Evolutionary conservation across 92 coral and sea anemone genomes (phyloP).

Genomic region (Phymanthus crucifer): DNA sequence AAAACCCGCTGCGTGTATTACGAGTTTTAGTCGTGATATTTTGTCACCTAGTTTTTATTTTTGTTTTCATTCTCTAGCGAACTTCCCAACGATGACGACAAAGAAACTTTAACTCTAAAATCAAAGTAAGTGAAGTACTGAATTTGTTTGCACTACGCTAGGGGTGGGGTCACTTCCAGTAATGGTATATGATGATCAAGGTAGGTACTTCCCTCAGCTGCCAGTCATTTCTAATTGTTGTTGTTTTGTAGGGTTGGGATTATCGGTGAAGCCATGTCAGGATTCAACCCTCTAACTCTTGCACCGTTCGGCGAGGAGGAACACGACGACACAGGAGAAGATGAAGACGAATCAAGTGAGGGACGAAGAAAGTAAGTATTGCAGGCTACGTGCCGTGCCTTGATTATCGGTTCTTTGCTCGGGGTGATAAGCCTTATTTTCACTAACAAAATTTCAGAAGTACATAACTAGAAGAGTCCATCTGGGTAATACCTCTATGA

Average conservation of each 20-base stretch:
- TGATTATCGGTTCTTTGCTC: too few relatives aligned
- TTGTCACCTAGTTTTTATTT: not conserved
- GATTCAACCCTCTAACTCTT: constrained; percentile 85
- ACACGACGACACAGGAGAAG: constrained; percentile 58
- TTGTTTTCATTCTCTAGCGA: constrained; percentile 30
- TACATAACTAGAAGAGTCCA: too few relatives aligned
- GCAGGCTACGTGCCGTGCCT: too few relatives aligned
- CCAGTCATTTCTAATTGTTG: not conserved
- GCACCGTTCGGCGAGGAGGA: constrained; percentile 94
- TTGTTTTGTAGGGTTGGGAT: constrained; percentile 76
- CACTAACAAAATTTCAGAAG: too few relatives aligned
- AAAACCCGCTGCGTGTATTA: not conserved
- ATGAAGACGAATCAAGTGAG: constrained; percentile 29
- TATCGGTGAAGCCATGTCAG: constrained; percentile 93
- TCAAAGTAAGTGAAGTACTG: constrained; percentile 53
- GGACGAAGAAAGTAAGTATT: constrained; percentile 48
- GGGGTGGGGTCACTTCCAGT: too few relatives aligned
- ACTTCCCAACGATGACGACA: constrained; percentile 72
- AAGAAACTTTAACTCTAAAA: constrained; percentile 38
- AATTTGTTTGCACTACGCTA: too few relatives aligned
- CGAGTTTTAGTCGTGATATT: too few relatives aligned
- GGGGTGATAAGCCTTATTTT: too few relatives aligned
- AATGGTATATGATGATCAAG: too few relatives aligned
- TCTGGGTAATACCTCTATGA: too few relatives aligned
- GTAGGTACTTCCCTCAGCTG: too few relatives aligned